Evolutionary conservation across 2,113 vertebrate genomes (phyloP).

Genomic region (Tachuris rubrigastra): DNA sequence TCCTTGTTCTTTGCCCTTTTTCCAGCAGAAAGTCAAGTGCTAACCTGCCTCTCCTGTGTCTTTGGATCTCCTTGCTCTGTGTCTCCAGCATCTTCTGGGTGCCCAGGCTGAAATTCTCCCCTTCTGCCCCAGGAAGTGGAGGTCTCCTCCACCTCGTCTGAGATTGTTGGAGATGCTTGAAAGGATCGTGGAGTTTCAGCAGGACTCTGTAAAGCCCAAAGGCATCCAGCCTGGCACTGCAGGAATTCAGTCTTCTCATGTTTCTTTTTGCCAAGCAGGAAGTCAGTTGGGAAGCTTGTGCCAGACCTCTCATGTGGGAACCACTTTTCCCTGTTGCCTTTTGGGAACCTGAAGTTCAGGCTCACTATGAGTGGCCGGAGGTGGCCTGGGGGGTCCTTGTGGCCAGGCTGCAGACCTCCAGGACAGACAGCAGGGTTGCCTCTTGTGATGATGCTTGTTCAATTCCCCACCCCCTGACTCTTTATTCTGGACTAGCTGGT

Average conservation of each 20-base stretch:
- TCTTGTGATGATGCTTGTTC: neutral
- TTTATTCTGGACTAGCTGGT: neutral
- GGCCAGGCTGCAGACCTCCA: neutral
- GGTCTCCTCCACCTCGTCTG: neutral
- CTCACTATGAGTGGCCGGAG: neutral
- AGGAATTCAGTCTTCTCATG: neutral
- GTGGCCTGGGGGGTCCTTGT: neutral
- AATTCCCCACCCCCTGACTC: accelerated
- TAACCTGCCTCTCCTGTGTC: neutral
- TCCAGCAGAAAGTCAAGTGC: neutral
- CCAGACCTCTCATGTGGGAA: neutral
- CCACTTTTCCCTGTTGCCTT: neutral
- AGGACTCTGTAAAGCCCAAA: neutral
- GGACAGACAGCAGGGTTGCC: neutral
- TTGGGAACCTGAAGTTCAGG: neutral
- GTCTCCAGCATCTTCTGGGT: neutral
- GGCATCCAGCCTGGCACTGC: neutral
- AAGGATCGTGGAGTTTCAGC: neutral
- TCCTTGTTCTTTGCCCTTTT: neutral
- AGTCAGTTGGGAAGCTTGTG: neutral
- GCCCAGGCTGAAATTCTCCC: neutral
- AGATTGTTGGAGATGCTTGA: neutral
- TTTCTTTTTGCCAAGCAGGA: neutral
- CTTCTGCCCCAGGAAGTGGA: neutral
- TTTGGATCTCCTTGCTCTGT: neutral